Evolutionary conservation across 2,888 invertebrate genomes (phyloP).

Genomic region (Bombylius major): DNA sequence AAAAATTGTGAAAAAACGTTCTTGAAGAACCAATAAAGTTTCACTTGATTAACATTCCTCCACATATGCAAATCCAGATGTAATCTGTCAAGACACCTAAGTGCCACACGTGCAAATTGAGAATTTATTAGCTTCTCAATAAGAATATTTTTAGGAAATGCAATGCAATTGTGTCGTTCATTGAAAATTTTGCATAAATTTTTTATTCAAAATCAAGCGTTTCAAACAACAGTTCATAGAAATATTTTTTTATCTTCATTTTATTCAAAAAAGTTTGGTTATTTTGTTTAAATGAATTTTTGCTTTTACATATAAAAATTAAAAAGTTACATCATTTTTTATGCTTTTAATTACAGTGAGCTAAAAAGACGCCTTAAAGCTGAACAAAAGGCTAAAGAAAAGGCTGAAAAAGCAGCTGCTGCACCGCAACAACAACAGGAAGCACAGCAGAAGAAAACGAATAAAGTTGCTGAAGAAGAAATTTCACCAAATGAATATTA

Average conservation of each 20-base stretch:
- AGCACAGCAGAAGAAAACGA: constrained; percentile 23
- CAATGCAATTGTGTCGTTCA: not conserved
- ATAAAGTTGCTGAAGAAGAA: constrained; percentile 54
- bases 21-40: too few relatives aligned
- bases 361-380: constrained; percentile 82
- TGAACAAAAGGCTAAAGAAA: constrained; percentile 87
- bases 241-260: not conserved
- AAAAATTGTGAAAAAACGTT: too few relatives aligned
- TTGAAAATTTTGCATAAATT: not conserved
- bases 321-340: not conserved
- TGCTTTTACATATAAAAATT: not conserved
- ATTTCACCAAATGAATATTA: constrained; percentile 93
- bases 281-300: too few relatives aligned
- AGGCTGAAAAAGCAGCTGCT: constrained; percentile 44
- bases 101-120: not conserved
- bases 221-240: not conserved
- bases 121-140: not conserved
- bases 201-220: not conserved
- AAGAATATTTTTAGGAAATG: not conserved
- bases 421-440: constrained; percentile 29
- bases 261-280: not conserved
- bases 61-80: not conserved
- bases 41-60: too few relatives aligned
- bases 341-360: constrained; percentile 53
- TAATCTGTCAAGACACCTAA: not conserved